Percentiles rank a stretch among this genome's conserved stretches.
These are phyloP conservation scores for Drosophila seguyi DNA, from an alignment of 1,140 invertebrate species.

Conservation along the genomic window DNA sequence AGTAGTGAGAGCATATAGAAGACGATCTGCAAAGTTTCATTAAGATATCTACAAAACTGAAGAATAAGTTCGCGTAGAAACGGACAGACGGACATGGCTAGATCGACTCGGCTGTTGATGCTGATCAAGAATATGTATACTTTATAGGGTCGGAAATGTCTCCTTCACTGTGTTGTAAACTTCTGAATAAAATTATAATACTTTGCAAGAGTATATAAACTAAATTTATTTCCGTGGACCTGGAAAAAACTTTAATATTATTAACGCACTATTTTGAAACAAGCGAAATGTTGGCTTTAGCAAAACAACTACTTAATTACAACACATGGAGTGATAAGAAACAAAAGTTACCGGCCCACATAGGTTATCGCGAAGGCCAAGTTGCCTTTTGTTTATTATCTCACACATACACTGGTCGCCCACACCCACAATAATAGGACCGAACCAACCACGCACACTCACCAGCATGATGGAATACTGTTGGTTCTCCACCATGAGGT, in stretches of 20 bases:
- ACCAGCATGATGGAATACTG: conserved; percentile 33
- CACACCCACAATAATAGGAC: not conserved
- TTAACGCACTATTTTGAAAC: not conserved
- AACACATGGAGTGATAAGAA: conserved; percentile 2
- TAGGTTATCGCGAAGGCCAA: not conserved
- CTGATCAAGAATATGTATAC: no score
- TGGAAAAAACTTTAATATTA: not conserved
- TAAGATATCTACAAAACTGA: no score
- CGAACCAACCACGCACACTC: conserved; percentile 35
- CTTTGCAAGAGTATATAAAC: no score
- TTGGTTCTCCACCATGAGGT: conserved; percentile 17
- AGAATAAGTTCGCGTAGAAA: no score
- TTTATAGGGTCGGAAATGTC: no score
- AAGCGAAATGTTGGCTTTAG: not conserved
- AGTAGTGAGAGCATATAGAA: no score
- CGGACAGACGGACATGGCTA: no score
- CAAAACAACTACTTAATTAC: not conserved
- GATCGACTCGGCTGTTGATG: no score
- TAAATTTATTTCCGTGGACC: not conserved
- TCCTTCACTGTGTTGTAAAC: no score
- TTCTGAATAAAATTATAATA: no score
- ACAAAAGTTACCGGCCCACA: not conserved
- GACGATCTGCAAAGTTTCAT: no score
- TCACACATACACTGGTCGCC: conserved; percentile 2
- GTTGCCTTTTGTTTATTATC: conserved; percentile 7